Conservation (phyloP, 2,797 vertebrate species). For the Heteromormyrus szaboi region DNA sequence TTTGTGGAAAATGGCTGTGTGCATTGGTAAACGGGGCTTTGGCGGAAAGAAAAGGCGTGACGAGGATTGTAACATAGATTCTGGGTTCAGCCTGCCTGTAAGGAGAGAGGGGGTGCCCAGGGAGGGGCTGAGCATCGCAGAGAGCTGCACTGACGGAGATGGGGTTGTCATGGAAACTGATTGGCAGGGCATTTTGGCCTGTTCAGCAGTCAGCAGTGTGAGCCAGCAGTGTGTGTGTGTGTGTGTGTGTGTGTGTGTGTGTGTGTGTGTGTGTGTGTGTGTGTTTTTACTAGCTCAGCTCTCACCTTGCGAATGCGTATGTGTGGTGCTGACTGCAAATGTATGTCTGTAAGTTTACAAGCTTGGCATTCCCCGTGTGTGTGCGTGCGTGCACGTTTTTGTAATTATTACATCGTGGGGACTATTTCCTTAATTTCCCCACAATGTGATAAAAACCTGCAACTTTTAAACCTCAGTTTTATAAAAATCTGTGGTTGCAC, state of each 20-base stretch:
- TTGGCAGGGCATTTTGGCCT: conserved; percentile 45
- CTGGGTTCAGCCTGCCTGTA: conserved; percentile 4
- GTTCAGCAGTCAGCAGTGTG: conserved; percentile 34
- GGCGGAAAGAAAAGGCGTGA: conserved; percentile 13
- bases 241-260: neutral
- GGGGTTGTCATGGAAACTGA: conserved; percentile 59
- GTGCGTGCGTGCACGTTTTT: neutral
- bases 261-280: no score
- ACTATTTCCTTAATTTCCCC: neutral
- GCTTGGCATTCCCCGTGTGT: neutral
- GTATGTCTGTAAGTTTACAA: neutral
- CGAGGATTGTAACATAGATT: conserved; percentile 26
- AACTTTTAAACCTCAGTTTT: neutral
- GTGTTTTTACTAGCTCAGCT: neutral
- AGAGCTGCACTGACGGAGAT: conserved; percentile 23
- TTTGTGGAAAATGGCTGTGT: conserved; percentile 21
- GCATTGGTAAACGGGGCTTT: conserved; percentile 24
- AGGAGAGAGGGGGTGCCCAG: neutral
- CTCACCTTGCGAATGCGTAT: neutral
- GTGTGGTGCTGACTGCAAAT: neutral
- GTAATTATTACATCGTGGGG: neutral
- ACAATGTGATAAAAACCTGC: neutral
- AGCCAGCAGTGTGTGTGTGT: neutral
- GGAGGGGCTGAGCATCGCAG: conserved; percentile 37
- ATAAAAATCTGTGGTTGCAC: neutral